Base-by-base conservation (phyloP, 2,113 vertebrate genomes). In the Spea bombifrons region DNA sequence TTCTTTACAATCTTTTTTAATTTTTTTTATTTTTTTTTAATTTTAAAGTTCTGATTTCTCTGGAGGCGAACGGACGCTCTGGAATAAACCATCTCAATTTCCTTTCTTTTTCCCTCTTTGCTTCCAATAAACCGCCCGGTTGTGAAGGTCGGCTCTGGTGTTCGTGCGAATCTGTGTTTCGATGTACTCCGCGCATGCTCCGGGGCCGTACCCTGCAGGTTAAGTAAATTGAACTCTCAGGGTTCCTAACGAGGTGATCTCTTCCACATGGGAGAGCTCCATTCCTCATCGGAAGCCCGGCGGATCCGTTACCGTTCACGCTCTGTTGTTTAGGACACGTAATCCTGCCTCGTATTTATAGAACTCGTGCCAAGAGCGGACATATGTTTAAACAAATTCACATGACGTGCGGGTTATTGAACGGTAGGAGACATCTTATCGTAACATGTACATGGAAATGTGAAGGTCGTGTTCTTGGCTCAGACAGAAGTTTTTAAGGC, bases 151-250 rank as follows among this genome's bases (percentile, higher is more conserved):
- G 5, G 15, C 48, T 52, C 48, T 71, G 48, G 53, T 69, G 48
- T 48, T 71, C 49, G 5, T 17, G 43, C n/a, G 4, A 53, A 52
- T 13, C 8, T 71, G 69, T 71, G 69, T 71, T 71, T 43, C 30
- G 49, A 53, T 30, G 4, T 43, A 8, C 53, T 50, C 49, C 16
- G 69, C 49, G 53, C 69, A 71, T 71, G 52, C 69, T 30, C 69
- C 15, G 52, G 5, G n/a, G 30, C 10, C 70, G 6, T 57, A 44
- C 70, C 70, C 70, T 72, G 50, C 57, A 57, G 53, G 70, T 59
- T 72, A 72, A 71, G 69, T 53, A 53, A 71, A 71, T 71, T 71
- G 69, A 71, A 71, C 69, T 57, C 53, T 71, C 48, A 13, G 70
- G 46, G 9, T 46, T 52, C 48, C 50, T 55, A 72, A 72, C 44